phyloP scores from a whole-genome alignment of 2,113 vertebrate species.

The Cyprinodon tularosa region DNA sequence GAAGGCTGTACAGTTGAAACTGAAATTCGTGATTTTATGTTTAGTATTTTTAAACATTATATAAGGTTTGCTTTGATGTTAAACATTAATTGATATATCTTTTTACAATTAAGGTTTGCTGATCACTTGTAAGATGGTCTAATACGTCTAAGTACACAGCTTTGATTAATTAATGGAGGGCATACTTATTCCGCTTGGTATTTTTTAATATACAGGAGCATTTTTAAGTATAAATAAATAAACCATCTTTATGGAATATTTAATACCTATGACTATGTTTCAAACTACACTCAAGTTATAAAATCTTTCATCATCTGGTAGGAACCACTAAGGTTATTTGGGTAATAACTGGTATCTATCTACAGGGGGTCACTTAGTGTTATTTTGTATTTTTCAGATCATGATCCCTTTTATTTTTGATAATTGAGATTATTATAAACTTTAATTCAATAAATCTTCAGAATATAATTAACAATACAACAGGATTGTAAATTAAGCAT shows the following conservation, averaged over 20 bases:
- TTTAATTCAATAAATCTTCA: not conserved
- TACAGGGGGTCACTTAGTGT: not conserved
- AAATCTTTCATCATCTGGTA: not conserved
- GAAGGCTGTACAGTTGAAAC: not conserved
- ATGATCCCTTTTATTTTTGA: not conserved
- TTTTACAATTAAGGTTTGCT: not conserved
- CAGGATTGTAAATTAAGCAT: not conserved
- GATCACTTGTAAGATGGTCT: too few relatives aligned
- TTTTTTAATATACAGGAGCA: not conserved
- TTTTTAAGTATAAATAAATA: not conserved
- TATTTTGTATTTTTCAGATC: not conserved
- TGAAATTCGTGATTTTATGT: not conserved
- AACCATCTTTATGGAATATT: not conserved
- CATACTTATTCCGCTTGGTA: not conserved
- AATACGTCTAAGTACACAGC: not conserved
- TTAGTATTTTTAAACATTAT: not conserved
- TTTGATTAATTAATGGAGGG: not conserved
- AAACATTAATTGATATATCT: not conserved
- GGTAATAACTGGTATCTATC: not conserved
- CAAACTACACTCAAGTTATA: not conserved
- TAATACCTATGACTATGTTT: not conserved
- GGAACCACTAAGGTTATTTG: not conserved
- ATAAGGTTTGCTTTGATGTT: not conserved
- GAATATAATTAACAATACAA: not conserved
- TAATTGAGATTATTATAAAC: not conserved